Evolutionary conservation across 2,888 invertebrate genomes (phyloP), one percentile per base, ranked within the genome.

Genomic region (Papilio protenor): DNA sequence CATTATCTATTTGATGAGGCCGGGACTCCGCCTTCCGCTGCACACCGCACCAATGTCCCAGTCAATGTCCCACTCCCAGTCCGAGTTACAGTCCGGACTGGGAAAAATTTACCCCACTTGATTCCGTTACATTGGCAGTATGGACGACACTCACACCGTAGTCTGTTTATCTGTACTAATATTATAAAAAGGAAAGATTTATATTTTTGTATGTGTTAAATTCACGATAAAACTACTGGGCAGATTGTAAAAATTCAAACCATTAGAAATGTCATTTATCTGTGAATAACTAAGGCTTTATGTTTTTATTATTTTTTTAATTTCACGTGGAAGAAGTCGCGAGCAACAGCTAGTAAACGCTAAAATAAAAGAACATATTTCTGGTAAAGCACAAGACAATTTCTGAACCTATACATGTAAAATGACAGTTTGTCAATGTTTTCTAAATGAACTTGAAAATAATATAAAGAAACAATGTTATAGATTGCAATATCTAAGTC

Each of bases 41-140:
- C 72, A 55, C 52, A 27, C 55, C 33, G 40, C 21, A 40, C 12
- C 18, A 64, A 64, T 64, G 18, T 64, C 33, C 64, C 33, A 64
- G 64, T 64, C 4, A 16, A 33, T 55, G 27, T 18, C 33, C 64
- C 64, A 64, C 21, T 33, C 64, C 1, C 8, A 33, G 64, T 64
- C 64, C 18, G 8, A 33, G 18, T 33, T n/a, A 45, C 33, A 47
- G 12, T 69, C 47, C 70, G 79, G 40, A 40, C 40, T 40, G 40
- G 40, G 40, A 40, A 80, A 84, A 83, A 85, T 86, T 85, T 84
- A 82, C 75, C 80, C 81, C 80, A 85, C 81, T 82, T 86, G 82
- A 86, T 87, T 86, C 85, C 84, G 83, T 85, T 87, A 85, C 85
- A 86, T 85, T 81, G 84, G 75, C 82, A 82, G 85, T 87, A 86